Base-by-base conservation (phyloP, 2,888 invertebrate species). In the Graphium colonna region DNA sequence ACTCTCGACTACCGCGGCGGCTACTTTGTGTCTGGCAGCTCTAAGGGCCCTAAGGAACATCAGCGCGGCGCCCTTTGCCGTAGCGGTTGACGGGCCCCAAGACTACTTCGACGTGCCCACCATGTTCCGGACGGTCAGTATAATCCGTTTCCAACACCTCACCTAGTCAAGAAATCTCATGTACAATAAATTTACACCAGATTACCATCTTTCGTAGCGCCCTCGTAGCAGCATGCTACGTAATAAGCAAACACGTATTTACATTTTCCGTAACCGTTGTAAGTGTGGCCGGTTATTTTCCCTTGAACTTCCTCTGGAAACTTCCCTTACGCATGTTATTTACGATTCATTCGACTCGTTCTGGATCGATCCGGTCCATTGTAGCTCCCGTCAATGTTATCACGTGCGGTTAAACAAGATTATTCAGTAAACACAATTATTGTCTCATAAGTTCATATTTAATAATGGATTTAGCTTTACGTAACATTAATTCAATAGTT, bases 31-130 rank as follows among this genome's bases (percentile, higher is more conserved):
- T 38, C 85, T 97, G 61, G 92, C 93, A 16, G 88, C 92, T 13
- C 91, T 95, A 64, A 87, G 95, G 43, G 93, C 94, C 7, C 82
- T 96, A 45, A 90, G 96, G 63, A 97, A 97, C 79, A 92, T 96
- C 40, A 92, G 94, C 48, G 95, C 96, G 16, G 94, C 96, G 3
- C 97, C 97, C 0, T 95, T 96, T 71, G 92, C 94, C 10, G 90
- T 97, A 13, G 92, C 92, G 36, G 92, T 94, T 49, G 97, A 97
- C 77, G 87, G 92, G 48, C 93, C 92, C 51, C 90, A 92, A 49
- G 94, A 94, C 63, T 97, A 96, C 84, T 97, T 97, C 78, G 93
- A 94, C 60, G 94, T 96, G 61, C 93, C 94, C 31, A 96, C 96
- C 44, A 94, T 96, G 94, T 97, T 96, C 77, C 92, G 95, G 76